Conservation (phyloP, 2,888 invertebrate genomes). For the Eulithis testata region DNA sequence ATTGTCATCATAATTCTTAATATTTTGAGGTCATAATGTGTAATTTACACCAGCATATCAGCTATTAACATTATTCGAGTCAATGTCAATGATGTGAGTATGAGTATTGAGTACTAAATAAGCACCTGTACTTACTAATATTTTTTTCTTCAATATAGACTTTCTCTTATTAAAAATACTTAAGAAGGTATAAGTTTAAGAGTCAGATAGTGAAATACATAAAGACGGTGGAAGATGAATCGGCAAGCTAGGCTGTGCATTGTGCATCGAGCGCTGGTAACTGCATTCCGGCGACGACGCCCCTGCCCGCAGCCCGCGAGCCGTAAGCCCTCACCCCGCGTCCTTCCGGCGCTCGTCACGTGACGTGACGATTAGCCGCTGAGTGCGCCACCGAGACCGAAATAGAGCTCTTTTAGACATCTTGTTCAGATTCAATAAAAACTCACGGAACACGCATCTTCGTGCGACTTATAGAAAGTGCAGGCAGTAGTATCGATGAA, state of each 20-base stretch:
- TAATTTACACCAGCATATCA: too few species aligned
- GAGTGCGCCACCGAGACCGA: slow-evolving; percentile 81
- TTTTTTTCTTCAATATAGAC: too few species aligned
- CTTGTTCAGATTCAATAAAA: slow-evolving; percentile 68
- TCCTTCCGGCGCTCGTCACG: slow-evolving; percentile 82
- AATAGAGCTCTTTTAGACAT: slow-evolving; percentile 73
- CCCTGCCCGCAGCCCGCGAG: slow-evolving; percentile 55
- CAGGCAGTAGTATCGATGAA: neutral
- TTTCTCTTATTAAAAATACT: too few species aligned
- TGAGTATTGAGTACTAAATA: too few species aligned
- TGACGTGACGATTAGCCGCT: slow-evolving; percentile 82
- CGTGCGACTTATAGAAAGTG: slow-evolving; percentile 41
- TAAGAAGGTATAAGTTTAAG: neutral
- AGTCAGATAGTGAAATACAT: neutral
- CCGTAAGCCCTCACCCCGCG: slow-evolving; percentile 71
- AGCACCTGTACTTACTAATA: too few species aligned
- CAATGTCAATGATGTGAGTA: too few species aligned
- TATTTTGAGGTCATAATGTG: too few species aligned
- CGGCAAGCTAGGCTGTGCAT: slow-evolving; percentile 69
- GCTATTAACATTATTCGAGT: too few species aligned
- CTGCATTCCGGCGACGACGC: slow-evolving; percentile 79
- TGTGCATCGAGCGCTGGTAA: slow-evolving; percentile 71
- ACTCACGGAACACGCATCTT: slow-evolving; percentile 67
- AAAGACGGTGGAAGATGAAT: slow-evolving; percentile 64
- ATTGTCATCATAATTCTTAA: neutral